These are phyloP conservation scores for Cottoperca gobio DNA, from an alignment of 2,797 vertebrate genomes.

Conservation along the genomic window DNA sequence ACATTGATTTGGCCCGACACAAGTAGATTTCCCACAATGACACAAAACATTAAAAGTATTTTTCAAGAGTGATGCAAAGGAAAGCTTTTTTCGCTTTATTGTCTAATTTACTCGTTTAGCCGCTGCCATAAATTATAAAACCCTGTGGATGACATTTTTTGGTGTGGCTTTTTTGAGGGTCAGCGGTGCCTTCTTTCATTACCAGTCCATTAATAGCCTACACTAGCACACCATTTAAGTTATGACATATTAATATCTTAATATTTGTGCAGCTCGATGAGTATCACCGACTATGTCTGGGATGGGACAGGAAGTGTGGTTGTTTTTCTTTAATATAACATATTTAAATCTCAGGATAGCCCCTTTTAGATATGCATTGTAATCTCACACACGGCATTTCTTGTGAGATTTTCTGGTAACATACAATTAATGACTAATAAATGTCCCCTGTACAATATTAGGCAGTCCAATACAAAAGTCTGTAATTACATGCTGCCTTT, in stretches of 20 bases:
- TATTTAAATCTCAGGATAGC: neutral
- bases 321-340: neutral
- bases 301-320: neutral
- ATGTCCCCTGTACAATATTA: neutral
- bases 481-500: neutral
- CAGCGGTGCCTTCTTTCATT: neutral
- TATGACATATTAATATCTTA: neutral
- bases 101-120: slow-evolving; percentile 4
- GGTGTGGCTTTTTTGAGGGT: neutral
- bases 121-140: slow-evolving; percentile 2
- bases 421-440: neutral
- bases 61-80: neutral
- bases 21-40: neutral
- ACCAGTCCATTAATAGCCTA: neutral
- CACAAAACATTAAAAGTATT: neutral
- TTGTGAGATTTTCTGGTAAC: neutral
- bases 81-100: neutral
- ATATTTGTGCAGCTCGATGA: neutral
- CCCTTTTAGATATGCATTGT: neutral
- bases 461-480: neutral
- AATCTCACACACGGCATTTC: neutral
- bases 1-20: neutral
- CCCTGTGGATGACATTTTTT: neutral
- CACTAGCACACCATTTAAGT: neutral
- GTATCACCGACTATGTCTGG: neutral